Evolutionary conservation across 2,113 vertebrate genomes (phyloP).

Genomic region (Coryphaenoides rupestris): DNA sequence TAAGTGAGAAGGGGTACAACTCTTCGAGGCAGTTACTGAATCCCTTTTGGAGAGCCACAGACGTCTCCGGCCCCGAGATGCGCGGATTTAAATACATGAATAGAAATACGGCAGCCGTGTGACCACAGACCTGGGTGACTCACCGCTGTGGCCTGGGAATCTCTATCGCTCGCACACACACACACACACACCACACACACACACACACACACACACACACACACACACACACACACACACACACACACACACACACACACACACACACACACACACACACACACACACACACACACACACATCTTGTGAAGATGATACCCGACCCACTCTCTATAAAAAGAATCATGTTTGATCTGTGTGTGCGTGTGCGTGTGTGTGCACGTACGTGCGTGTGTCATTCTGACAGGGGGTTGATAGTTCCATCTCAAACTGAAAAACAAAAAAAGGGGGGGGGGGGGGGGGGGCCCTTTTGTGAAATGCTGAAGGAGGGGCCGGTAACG

Average conservation of each 20-base stretch:
- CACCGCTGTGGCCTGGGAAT: slow-evolving; percentile 22
- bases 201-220: neutral
- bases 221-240: slow-evolving; percentile 11
- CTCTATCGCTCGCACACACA: slow-evolving; percentile 10
- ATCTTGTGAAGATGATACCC: slow-evolving; percentile 35
- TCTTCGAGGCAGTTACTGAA: too few species aligned
- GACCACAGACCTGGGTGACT: slow-evolving; percentile 49
- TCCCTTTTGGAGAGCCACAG: too few species aligned
- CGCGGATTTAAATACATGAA: neutral
- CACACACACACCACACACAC: neutral
- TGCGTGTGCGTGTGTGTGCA: neutral
- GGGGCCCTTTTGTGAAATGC: neutral
- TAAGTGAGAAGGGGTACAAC: too few species aligned
- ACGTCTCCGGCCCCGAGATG: too few species aligned
- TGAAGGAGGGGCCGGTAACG: neutral
- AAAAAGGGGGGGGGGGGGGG: too few species aligned
- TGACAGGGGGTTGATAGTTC: neutral
- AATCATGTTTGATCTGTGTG: slow-evolving; percentile 44
- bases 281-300: slow-evolving; percentile 19
- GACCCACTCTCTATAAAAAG: slow-evolving; percentile 47
- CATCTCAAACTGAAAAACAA: too few species aligned
- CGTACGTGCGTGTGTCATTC: neutral
- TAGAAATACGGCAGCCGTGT: slow-evolving; percentile 19
- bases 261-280: slow-evolving; percentile 1
- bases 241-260: neutral